These are phyloP conservation scores for Drosophila lacicola DNA, from an alignment of 2,888 invertebrate genomes.

Conservation along the genomic window DNA sequence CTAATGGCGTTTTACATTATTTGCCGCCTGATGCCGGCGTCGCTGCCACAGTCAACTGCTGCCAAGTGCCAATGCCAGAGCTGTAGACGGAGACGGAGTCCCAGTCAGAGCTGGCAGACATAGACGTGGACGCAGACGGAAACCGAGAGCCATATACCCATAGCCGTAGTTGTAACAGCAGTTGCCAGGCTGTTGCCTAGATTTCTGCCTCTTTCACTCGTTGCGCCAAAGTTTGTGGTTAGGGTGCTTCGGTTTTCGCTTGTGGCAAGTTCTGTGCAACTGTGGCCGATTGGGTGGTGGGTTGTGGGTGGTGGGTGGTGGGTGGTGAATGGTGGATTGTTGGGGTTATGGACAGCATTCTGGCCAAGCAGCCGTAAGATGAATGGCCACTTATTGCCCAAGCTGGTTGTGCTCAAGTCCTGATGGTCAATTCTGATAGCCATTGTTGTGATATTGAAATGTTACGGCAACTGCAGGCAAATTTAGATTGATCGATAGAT, in stretches of 20 bases:
- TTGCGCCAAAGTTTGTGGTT: conserved; percentile 60
- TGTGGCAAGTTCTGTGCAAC: conserved; percentile 56
- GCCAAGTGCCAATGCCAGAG: conserved; percentile 55
- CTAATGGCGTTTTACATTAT: conserved; percentile 84
- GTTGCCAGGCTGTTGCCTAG: conserved; percentile 41
- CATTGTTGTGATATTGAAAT: conserved; percentile 35
- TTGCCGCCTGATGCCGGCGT: conserved; percentile 82
- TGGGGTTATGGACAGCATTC: conserved; percentile 11
- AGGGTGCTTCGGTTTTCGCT: conserved; percentile 49
- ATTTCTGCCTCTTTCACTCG: conserved; percentile 41
- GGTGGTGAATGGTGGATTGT: too few relatives aligned
- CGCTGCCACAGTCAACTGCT: conserved; percentile 74
- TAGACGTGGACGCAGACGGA: conserved; percentile 8
- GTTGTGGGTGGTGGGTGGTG: background rate
- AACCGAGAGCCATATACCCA: conserved; percentile 26
- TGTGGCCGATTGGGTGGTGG: background rate
- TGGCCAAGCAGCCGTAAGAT: conserved; percentile 61
- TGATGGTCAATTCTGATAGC: conserved; percentile 37
- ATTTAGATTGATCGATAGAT: conserved; percentile 25
- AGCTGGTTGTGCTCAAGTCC: conserved; percentile 41
- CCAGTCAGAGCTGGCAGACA: too few relatives aligned
- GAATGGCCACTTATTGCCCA: conserved; percentile 75
- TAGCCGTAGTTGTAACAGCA: conserved; percentile 51
- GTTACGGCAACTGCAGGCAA: conserved; percentile 16
- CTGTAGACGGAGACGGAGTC: conserved; percentile 4